A percentile compares a stretch with the other conserved stretches of the same genome.
Evolutionary conservation across 2,113 vertebrate species (phyloP).

Genomic region (Prochilodus magdalenae): DNA sequence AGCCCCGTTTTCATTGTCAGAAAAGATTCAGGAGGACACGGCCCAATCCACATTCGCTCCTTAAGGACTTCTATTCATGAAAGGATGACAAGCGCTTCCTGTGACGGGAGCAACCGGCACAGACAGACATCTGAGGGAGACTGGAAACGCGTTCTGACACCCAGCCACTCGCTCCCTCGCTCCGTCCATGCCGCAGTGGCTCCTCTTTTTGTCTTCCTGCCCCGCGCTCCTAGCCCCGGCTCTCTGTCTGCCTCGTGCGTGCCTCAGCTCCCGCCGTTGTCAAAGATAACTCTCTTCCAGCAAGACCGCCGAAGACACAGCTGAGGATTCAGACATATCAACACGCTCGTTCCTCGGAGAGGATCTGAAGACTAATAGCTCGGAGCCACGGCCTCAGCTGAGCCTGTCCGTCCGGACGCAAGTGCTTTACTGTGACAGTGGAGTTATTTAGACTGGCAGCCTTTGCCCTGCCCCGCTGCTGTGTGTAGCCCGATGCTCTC

Average conservation of each 20-base stretch:
- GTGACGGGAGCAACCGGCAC: conserved; percentile 8
- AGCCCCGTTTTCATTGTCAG: conserved; percentile 8
- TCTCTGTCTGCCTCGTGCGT: neutral
- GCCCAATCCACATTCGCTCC: neutral
- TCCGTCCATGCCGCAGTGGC: neutral
- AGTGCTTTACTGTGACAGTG: conserved; percentile 28
- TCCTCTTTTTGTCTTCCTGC: neutral
- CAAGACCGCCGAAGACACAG: conserved; percentile 39
- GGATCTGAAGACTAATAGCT: conserved; percentile 40
- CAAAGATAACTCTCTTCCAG: conserved; percentile 39
- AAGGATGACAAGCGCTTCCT: conserved; percentile 23
- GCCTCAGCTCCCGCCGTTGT: conserved; percentile 9
- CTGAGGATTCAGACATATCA: conserved; percentile 45
- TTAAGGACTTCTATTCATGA: conserved; percentile 23
- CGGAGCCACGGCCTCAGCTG: conserved; percentile 34
- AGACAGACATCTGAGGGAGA: conserved; percentile 38
- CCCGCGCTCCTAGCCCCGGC: neutral
- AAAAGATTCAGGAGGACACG: conserved; percentile 7
- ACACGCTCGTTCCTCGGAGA: conserved; percentile 43
- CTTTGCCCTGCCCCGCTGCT: conserved; percentile 5
- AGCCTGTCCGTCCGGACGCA: conserved; percentile 28
- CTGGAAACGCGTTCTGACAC: conserved; percentile 27
- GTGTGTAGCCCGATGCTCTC: conserved; percentile 27
- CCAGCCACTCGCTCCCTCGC: conserved; percentile 3
- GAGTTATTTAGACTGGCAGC: conserved; percentile 47